Evolutionary conservation across 2,797 vertebrate genomes (phyloP).

Genomic region (Myioborus melanocephalus): DNA sequence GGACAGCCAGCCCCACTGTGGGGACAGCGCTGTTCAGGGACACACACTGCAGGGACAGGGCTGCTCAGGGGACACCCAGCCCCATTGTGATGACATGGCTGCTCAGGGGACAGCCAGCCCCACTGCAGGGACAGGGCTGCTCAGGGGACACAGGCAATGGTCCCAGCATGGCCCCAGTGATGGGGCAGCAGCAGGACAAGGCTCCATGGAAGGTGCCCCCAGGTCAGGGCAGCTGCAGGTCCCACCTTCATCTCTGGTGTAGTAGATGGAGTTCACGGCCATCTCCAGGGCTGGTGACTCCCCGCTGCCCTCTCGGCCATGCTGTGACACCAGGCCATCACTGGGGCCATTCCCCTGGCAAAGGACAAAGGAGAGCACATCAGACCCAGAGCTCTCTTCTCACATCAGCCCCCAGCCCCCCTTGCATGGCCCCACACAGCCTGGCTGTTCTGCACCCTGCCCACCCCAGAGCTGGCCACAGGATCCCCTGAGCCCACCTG

Average conservation of each 20-base stretch:
- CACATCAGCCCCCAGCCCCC: background rate
- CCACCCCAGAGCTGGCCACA: background rate
- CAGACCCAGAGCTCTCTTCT: constrained; percentile 17
- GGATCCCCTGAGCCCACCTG: rapidly evolving
- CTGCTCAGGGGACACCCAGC: no score
- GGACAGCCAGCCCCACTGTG: no score
- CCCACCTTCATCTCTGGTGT: constrained; percentile 90
- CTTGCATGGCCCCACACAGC: background rate
- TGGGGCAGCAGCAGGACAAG: background rate
- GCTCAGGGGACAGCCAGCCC: no score
- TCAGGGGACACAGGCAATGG: background rate
- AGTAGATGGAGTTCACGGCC: constrained; percentile 95
- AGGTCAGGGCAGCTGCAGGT: background rate
- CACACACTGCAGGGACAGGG: no score
- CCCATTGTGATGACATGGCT: no score
- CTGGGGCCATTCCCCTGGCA: constrained; percentile 45
- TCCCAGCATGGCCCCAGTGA: rapidly evolving
- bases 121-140: no score
- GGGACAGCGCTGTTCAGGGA: no score
- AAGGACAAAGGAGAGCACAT: background rate
- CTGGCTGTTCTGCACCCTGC: background rate
- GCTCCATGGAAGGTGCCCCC: rapidly evolving
- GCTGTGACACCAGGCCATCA: background rate
- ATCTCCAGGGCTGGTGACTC: constrained; percentile 78
- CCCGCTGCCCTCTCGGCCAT: background rate